Evolutionary conservation across 2,797 vertebrate genomes (phyloP).

Genomic region (Rhabdomys pumilio): DNA sequence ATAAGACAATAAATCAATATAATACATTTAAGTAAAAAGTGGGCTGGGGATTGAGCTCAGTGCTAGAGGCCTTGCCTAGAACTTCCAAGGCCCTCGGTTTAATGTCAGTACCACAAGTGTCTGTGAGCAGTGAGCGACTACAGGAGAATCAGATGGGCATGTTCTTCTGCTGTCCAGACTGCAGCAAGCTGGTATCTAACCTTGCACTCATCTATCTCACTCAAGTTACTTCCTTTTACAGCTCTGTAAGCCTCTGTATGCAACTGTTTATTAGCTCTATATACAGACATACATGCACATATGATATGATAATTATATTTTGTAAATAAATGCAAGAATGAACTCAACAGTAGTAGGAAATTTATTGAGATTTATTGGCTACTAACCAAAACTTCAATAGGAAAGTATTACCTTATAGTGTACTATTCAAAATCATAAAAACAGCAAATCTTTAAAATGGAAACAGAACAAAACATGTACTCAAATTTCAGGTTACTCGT

Average conservation of each 20-base stretch:
- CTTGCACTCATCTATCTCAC: not conserved
- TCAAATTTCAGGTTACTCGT: not conserved
- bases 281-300: not conserved
- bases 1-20: not conserved
- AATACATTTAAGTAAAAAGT: not conserved
- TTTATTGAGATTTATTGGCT: not conserved
- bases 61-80: not conserved
- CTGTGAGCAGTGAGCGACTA: not conserved
- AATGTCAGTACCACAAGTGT: not conserved
- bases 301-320: not conserved
- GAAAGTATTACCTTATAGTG: constrained; percentile 46
- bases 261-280: not conserved
- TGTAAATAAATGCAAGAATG: constrained; percentile 44
- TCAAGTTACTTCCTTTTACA: not conserved
- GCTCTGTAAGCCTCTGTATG: not conserved
- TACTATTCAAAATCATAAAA: constrained; percentile 54
- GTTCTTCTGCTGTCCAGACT: not conserved
- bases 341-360: not conserved
- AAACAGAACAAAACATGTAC: not conserved
- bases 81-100: not conserved
- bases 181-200: not conserved
- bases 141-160: not conserved
- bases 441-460: not conserved
- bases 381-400: constrained; percentile 54
- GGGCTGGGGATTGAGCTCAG: not conserved